Percentiles rank a stretch among this genome's conserved stretches.
phyloP scores from a whole-genome alignment of 30 jellyfish, hydroid and myxozoan genomes.

The Pelagia noctiluca region DNA sequence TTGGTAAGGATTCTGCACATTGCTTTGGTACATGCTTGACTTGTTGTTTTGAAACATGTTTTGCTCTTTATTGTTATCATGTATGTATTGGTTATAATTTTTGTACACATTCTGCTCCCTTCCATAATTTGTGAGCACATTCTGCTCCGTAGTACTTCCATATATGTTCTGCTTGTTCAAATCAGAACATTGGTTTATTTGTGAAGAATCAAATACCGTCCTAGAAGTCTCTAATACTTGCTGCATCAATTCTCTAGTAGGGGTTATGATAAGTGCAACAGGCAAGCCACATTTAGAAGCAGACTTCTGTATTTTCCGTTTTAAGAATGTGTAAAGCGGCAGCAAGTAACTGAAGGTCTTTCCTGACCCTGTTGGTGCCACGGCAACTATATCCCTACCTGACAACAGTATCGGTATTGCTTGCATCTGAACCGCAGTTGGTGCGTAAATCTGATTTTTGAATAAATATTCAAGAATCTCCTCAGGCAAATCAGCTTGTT shows the following conservation, averaged over 20 bases:
- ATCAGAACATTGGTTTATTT: background rate
- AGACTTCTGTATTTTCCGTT: background rate
- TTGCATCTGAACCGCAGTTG: conserved; percentile 97
- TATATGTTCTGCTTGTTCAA: too few species aligned
- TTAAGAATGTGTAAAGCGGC: conserved; percentile 68
- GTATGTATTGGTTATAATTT: too few species aligned
- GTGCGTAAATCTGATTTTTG: conserved; percentile 32
- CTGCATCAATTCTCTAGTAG: conserved; percentile 93
- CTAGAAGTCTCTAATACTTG: conserved; percentile 63
- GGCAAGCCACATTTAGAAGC: conserved; percentile 9
- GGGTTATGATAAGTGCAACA: conserved; percentile 73
- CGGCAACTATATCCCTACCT: conserved; percentile 80
- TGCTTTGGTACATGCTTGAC: too few species aligned
- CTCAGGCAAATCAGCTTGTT: conserved; percentile 63
- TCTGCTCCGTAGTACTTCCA: too few species aligned
- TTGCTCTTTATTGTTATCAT: too few species aligned
- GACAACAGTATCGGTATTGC: conserved; percentile 68
- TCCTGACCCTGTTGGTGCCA: conserved; percentile 96
- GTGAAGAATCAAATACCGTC: background rate
- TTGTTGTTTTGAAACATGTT: too few species aligned
- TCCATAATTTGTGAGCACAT: too few species aligned
- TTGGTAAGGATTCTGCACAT: too few species aligned
- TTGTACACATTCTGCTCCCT: too few species aligned
- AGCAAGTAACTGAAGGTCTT: conserved; percentile 81
- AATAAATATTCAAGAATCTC: conserved; percentile 29